A percentile compares a stretch with the other conserved stretches of the same genome.
These are phyloP conservation scores for Piprites chloris DNA, from an alignment of 2,113 vertebrate species.

Conservation along the genomic window DNA sequence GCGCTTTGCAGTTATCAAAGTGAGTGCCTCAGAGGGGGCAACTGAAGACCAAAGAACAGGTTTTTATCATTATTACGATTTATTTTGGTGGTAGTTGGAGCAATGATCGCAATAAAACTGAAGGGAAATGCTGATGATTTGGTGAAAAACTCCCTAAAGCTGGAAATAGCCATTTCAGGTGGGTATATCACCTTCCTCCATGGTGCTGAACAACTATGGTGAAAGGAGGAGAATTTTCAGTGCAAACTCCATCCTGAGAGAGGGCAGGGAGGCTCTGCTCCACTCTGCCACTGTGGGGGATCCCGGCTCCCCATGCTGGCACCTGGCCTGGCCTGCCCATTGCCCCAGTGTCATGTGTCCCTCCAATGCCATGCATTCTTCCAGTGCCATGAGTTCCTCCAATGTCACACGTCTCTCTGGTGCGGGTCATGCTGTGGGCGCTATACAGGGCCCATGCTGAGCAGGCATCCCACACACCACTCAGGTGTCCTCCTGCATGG, in stretches of 20 bases:
- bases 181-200: accelerated
- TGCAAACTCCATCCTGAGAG: not conserved
- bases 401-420: not conserved
- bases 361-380: not conserved
- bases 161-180: not conserved
- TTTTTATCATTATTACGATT: not conserved
- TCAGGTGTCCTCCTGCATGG: accelerated
- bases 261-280: not conserved
- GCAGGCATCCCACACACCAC: not conserved
- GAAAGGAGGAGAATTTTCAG: accelerated
- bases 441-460: accelerated
- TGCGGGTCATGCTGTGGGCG: not conserved
- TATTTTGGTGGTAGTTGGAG: not conserved
- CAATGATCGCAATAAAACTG: not conserved
- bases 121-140: not conserved
- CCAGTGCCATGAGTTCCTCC: not conserved
- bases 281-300: accelerated
- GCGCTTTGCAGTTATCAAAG: not conserved
- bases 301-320: not conserved
- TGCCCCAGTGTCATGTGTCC: not conserved
- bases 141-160: not conserved
- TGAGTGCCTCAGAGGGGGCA: not conserved
- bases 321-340: not conserved
- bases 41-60: not conserved
- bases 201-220: accelerated